Percentiles rank a stretch among this genome's conserved stretches.
Conservation (phyloP, 2,113 vertebrate genomes). For the Amphiprion percula region DNA sequence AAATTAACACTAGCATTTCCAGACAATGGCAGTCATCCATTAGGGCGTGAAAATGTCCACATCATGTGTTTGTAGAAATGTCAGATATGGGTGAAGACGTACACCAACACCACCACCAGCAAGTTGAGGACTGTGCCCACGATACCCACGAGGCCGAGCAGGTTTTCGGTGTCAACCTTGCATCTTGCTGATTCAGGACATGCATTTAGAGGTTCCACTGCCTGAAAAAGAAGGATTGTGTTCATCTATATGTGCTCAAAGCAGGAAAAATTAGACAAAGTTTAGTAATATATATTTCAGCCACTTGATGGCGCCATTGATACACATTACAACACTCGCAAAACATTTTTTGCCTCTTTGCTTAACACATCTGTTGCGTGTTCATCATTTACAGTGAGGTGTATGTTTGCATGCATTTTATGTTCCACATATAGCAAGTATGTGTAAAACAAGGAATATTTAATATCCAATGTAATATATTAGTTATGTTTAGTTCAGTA, state of each 20-base stretch:
- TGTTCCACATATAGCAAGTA: neutral
- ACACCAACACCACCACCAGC: conserved; percentile 63
- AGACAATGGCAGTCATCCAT: neutral
- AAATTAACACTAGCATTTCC: neutral
- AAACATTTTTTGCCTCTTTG: neutral
- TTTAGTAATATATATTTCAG: neutral
- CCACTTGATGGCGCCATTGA: conserved; percentile 56
- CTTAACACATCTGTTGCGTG: neutral
- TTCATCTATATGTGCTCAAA: neutral
- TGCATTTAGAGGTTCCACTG: neutral
- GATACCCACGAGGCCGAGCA: conserved; percentile 58
- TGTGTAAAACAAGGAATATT: too few relatives aligned
- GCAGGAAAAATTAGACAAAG: neutral
- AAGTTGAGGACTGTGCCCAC: conserved; percentile 60
- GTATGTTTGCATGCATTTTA: neutral
- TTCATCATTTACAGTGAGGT: neutral
- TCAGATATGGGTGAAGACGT: conserved; percentile 57
- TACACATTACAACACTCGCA: neutral
- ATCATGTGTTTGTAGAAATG: neutral
- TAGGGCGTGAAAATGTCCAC: neutral
- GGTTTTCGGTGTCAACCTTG: conserved; percentile 42
- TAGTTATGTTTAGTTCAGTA: too few relatives aligned
- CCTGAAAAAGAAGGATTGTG: conserved; percentile 35
- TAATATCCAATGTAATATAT: too few relatives aligned
- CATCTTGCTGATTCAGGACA: conserved; percentile 1